A percentile compares a stretch with the other conserved stretches of the same genome.
phyloP scores from a whole-genome alignment of 64 coral and sea anemone genomes.

The Stichodactyla helianthus region DNA sequence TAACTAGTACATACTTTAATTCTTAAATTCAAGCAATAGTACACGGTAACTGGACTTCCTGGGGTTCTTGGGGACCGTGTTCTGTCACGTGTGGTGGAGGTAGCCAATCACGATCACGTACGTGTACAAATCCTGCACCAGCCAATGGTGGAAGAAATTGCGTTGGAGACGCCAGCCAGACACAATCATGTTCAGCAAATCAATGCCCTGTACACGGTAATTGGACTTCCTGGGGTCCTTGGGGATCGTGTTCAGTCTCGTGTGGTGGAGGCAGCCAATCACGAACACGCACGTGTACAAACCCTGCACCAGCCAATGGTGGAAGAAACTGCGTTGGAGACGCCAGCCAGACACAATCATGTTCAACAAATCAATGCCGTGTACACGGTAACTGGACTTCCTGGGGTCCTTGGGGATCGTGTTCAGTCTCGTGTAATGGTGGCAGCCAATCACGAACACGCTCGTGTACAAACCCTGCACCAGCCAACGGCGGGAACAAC shows the following conservation, averaged over 20 bases:
- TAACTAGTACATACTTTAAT: too few species aligned
- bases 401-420: too few species aligned
- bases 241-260: background rate
- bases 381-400: background rate
- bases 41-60: too few species aligned
- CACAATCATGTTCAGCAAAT: slow-evolving; percentile 14
- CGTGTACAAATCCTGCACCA: slow-evolving; percentile 8
- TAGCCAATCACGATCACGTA: background rate
- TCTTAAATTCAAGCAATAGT: too few species aligned
- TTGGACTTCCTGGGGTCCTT: background rate
- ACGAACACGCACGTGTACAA: too few species aligned
- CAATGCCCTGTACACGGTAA: background rate
- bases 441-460: background rate
- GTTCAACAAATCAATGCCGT: slow-evolving; percentile 25
- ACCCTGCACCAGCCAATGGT: too few species aligned
- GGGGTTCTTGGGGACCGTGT: too few species aligned
- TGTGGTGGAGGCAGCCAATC: too few species aligned
- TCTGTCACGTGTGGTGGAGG: too few species aligned
- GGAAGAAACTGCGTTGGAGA: too few species aligned
- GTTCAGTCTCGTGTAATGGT: too few species aligned
- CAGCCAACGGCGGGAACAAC: background rate
- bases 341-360: background rate
- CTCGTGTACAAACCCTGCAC: background rate
- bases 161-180: background rate
- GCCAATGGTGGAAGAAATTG: background rate